phyloP scores from a whole-genome alignment of 2,797 vertebrate genomes.

The Helostoma temminkii region DNA sequence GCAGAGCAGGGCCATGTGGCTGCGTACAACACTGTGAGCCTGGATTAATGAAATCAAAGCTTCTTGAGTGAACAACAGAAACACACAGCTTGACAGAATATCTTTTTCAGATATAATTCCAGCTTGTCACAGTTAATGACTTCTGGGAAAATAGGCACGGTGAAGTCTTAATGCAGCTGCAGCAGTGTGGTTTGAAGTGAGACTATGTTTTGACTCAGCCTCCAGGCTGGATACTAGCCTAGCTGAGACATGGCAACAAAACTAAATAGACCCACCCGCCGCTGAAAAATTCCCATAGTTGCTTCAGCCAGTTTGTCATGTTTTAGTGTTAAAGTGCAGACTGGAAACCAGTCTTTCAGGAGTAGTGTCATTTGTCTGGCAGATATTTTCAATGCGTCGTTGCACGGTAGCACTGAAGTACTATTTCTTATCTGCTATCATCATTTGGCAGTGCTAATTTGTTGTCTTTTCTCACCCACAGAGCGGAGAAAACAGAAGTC shows the following conservation, averaged over 20 bases:
- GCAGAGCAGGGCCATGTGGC: slow-evolving; percentile 24
- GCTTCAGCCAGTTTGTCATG: not conserved
- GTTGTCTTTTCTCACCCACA: slow-evolving; percentile 80
- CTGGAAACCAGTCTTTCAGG: slow-evolving; percentile 41
- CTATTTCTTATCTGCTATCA: slow-evolving; percentile 7
- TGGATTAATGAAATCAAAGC: slow-evolving; percentile 23
- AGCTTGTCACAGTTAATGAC: not conserved
- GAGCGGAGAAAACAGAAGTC: slow-evolving; percentile 99
- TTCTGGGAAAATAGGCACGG: not conserved
- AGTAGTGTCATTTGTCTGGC: not conserved
- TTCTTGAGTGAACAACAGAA: not conserved
- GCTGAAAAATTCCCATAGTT: slow-evolving; percentile 33
- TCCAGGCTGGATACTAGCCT: slow-evolving; percentile 14
- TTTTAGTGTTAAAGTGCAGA: not conserved
- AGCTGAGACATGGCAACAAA: slow-evolving; percentile 29
- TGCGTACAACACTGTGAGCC: slow-evolving; percentile 21
- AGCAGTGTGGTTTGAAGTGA: not conserved
- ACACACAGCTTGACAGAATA: not conserved
- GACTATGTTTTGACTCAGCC: slow-evolving; percentile 15
- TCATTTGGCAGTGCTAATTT: slow-evolving; percentile 56
- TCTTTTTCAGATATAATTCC: not conserved
- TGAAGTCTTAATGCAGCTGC: not conserved
- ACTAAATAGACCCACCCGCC: slow-evolving; percentile 26
- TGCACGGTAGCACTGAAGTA: not conserved
- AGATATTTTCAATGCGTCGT: slow-evolving; percentile 33